Percentiles rank a stretch among this genome's conserved stretches.
These are phyloP conservation scores for Syrphus vitripennis DNA, from an alignment of 2,888 invertebrate genomes.

Conservation along the genomic window DNA sequence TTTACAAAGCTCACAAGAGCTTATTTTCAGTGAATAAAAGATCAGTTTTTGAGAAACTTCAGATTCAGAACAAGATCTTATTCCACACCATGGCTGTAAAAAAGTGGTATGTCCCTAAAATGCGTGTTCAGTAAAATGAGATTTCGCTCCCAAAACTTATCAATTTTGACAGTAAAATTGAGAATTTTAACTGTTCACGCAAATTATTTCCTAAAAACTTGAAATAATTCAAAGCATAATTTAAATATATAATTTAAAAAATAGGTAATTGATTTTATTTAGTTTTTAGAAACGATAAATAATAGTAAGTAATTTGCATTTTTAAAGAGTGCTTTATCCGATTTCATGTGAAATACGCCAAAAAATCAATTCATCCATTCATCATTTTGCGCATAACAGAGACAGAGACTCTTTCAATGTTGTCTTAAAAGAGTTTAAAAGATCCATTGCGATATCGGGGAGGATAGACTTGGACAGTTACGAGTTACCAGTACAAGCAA, in stretches of 20 bases:
- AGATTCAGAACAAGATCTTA: no score
- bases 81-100: no score
- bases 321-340: conserved; percentile 6
- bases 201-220: no score
- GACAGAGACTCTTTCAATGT: conserved; percentile 15
- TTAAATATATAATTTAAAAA: neutral
- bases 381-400: conserved; percentile 31
- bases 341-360: neutral
- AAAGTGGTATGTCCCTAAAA: no score
- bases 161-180: no score
- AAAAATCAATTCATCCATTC: conserved; percentile 42
- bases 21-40: no score
- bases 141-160: no score
- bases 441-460: conserved; percentile 53
- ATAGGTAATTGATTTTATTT: no score
- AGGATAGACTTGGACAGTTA: conserved; percentile 41
- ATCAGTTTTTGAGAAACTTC: no score
- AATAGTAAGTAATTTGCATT: neutral
- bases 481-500: conserved; percentile 47
- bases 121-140: no score
- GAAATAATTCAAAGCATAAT: neutral
- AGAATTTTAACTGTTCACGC: no score
- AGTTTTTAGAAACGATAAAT: neutral
- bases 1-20: no score
- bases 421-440: conserved; percentile 35